Percentiles rank a stretch among this genome's conserved stretches.
These are phyloP conservation scores for Drosophila dunni DNA, from an alignment of 1,140 invertebrate genomes.

Conservation along the genomic window DNA sequence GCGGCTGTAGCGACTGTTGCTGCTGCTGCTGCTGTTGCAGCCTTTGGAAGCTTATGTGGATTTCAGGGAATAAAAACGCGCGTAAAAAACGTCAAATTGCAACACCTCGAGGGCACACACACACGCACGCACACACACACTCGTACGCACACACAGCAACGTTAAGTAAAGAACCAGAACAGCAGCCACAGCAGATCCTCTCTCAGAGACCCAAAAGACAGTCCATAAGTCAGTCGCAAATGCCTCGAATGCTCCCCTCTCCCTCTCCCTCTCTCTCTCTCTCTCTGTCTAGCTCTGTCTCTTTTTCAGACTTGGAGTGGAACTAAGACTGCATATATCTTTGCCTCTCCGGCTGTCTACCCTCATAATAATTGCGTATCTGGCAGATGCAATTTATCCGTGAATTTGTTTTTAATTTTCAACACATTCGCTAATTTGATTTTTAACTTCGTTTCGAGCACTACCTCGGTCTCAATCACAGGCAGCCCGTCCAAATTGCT, in stretches of 20 bases:
- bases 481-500: slow-evolving; percentile 77
- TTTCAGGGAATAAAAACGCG: slow-evolving; percentile 81
- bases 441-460: slow-evolving; percentile 84
- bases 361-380: slow-evolving; percentile 84
- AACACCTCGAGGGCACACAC: slow-evolving; percentile 80
- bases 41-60: slow-evolving; percentile 61
- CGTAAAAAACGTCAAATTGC: slow-evolving; percentile 84
- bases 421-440: slow-evolving; percentile 85
- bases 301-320: too few species aligned
- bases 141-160: too few species aligned
- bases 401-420: slow-evolving; percentile 85
- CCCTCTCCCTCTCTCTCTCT: background rate
- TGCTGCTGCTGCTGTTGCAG: slow-evolving; percentile 35
- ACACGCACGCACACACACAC: background rate
- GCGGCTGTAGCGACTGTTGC: slow-evolving; percentile 47
- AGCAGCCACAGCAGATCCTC: slow-evolving; percentile 22
- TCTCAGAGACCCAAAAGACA: slow-evolving; percentile 27
- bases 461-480: slow-evolving; percentile 81
- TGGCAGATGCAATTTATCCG: slow-evolving; percentile 85
- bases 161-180: slow-evolving; percentile 49
- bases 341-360: slow-evolving; percentile 37
- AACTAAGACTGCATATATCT: background rate
- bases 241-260: slow-evolving; percentile 1
- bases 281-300: background rate
- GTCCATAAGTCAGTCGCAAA: slow-evolving; percentile 71